Conservation (phyloP, 2,797 vertebrate species). For the Crossoptilon crossoptilon region DNA sequence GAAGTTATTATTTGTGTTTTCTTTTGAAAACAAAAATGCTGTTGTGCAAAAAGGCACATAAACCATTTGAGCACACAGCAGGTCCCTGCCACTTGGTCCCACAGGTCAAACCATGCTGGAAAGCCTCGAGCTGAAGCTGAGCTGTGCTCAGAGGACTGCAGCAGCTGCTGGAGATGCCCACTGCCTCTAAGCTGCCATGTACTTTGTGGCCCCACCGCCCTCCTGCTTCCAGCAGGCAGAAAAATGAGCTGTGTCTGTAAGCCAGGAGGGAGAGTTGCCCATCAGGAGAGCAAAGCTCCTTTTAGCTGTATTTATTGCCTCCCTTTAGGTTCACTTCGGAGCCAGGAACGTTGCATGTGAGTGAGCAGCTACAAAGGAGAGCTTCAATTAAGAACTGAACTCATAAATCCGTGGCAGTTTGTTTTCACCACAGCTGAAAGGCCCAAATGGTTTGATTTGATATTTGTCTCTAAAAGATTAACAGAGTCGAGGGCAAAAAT, state of each 20-base stretch:
- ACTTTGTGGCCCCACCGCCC: neutral
- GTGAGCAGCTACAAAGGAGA: conserved; percentile 57
- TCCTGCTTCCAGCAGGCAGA: neutral
- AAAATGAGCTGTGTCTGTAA: neutral
- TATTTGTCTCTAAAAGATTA: conserved; percentile 27
- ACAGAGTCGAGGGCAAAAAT: conserved; percentile 34
- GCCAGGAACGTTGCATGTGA: conserved; percentile 35
- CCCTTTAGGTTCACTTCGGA: neutral
- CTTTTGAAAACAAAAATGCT: neutral
- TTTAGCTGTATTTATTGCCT: neutral
- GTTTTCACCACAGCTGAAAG: conserved; percentile 16
- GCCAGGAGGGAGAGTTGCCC: neutral
- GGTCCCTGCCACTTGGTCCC: neutral
- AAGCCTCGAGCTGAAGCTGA: neutral
- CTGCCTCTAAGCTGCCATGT: neutral
- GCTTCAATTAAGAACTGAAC: conserved; percentile 25
- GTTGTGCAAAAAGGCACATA: neutral
- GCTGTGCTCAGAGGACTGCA: neutral
- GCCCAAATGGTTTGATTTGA: conserved; percentile 7
- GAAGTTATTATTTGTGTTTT: neutral
- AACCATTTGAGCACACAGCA: rapidly evolving
- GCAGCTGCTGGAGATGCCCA: neutral
- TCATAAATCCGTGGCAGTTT: conserved; percentile 52
- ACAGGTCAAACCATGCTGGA: neutral
- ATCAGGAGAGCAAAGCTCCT: neutral